Conservation (phyloP, 1,140 invertebrate genomes). For the Saxidomus purpurata region DNA sequence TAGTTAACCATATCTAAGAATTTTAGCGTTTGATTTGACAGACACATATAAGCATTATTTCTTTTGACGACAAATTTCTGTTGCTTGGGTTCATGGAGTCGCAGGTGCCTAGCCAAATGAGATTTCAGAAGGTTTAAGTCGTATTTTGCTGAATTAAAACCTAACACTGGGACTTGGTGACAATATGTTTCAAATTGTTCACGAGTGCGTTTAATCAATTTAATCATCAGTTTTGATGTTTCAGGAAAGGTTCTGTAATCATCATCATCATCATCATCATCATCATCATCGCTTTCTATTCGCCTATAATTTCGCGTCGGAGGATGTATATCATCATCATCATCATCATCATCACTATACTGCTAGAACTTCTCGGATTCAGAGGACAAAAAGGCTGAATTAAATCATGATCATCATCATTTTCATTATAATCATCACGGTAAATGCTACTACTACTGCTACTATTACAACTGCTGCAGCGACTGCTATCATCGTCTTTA, state of each 20-base stretch:
- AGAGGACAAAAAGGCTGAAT: background rate
- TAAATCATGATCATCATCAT: conserved; percentile 3
- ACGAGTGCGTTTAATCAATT: background rate
- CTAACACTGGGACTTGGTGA: conserved; percentile 4
- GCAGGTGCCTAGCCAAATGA: background rate
- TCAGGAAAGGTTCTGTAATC: conserved; percentile 6
- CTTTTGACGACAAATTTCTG: conserved; percentile 55
- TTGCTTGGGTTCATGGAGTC: conserved; percentile 1
- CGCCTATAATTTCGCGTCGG: too few species aligned
- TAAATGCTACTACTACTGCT: too few species aligned
- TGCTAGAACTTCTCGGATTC: too few species aligned
- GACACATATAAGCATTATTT: conserved; percentile 67
- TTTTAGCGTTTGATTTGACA: conserved; percentile 62
- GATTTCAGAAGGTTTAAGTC: conserved; percentile 41
- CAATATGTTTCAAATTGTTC: conserved; percentile 37
- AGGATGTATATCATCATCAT: conserved; percentile 3
- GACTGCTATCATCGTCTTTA: too few species aligned
- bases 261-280: too few species aligned
- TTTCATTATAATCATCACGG: too few species aligned
- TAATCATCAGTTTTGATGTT: background rate
- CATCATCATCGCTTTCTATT: too few species aligned
- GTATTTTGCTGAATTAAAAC: conserved; percentile 54
- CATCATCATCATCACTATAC: background rate
- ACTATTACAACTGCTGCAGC: too few species aligned
- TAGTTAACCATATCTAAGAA: conserved; percentile 71